Evolutionary conservation across 92 coral and sea anemone genomes (phyloP).

Genomic region (Palythoa heliodiscus): DNA sequence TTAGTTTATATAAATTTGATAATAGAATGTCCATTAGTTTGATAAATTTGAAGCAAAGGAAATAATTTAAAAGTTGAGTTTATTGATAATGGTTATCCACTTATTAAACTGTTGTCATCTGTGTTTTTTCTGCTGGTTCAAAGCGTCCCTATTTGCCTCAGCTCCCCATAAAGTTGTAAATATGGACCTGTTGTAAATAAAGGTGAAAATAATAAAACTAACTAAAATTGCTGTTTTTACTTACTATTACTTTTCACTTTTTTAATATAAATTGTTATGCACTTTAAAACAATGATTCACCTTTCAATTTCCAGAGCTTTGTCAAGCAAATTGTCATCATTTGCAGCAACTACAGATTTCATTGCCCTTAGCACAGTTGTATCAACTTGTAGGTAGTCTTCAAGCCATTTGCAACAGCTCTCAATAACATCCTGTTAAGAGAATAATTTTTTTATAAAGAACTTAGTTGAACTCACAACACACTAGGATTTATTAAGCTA

Average conservation of each 20-base stretch:
- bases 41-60: not conserved
- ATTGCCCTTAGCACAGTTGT: slow-evolving; percentile 78
- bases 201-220: not conserved
- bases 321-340: slow-evolving; percentile 55
- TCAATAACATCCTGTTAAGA: slow-evolving; percentile 65
- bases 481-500: not conserved
- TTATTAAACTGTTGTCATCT: slow-evolving; percentile 45
- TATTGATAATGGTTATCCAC: not conserved
- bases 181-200: slow-evolving; percentile 65
- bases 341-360: slow-evolving; percentile 75
- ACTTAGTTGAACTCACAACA: not conserved
- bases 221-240: not conserved
- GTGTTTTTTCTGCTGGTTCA: slow-evolving; percentile 76
- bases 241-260: too few species aligned
- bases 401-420: slow-evolving; percentile 77
- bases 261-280: too few species aligned
- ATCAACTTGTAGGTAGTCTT: slow-evolving; percentile 66
- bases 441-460: not conserved
- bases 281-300: slow-evolving; percentile 22
- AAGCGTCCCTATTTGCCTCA: slow-evolving; percentile 82
- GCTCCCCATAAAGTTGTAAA: slow-evolving; percentile 89
- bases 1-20: too few species aligned
- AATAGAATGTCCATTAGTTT: too few species aligned
- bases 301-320: slow-evolving; percentile 77
- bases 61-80: too few species aligned